Percentiles rank a stretch among this genome's conserved stretches.
These are phyloP conservation scores for Aspidiotus destructor DNA, from an alignment of 2,888 invertebrate species.

Conservation along the genomic window DNA sequence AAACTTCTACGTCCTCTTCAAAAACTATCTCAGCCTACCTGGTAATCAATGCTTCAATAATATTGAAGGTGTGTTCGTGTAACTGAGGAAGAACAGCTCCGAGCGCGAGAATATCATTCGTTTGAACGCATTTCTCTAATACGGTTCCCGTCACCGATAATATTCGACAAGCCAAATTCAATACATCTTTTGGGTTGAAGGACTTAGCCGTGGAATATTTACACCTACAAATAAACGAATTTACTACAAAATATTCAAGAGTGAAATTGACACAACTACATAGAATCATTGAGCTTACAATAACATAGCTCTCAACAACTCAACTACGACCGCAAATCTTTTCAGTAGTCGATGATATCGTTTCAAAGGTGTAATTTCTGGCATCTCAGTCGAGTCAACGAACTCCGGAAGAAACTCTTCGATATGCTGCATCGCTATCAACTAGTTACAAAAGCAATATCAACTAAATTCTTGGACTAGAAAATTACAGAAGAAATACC, in stretches of 20 bases:
- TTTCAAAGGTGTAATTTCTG: neutral
- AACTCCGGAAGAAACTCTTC: no score
- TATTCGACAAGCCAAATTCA: conserved; percentile 31
- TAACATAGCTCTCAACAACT: conserved; percentile 33
- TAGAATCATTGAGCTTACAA: conserved; percentile 24
- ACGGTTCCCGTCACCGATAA: conserved; percentile 33
- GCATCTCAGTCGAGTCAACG: no score
- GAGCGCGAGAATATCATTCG: conserved; percentile 34
- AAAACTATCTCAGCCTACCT: neutral
- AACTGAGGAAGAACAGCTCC: conserved; percentile 32
- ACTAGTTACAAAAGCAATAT: no score
- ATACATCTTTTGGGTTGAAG: conserved; percentile 32
- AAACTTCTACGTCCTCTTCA: no score
- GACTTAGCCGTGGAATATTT: conserved; percentile 33
- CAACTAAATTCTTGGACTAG: no score
- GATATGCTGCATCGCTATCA: no score
- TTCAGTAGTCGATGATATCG: conserved; percentile 30
- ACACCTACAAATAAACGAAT: conserved; percentile 29
- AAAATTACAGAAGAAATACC: no score
- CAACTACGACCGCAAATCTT: conserved; percentile 23
- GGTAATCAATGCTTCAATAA: conserved; percentile 33
- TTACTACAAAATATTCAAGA: neutral
- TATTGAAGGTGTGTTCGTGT: conserved; percentile 32
- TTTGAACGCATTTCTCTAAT: conserved; percentile 21
- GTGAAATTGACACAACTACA: neutral